Evolutionary conservation across 2,888 invertebrate species (phyloP).

Genomic region (Alloscopus bannaensis): DNA sequence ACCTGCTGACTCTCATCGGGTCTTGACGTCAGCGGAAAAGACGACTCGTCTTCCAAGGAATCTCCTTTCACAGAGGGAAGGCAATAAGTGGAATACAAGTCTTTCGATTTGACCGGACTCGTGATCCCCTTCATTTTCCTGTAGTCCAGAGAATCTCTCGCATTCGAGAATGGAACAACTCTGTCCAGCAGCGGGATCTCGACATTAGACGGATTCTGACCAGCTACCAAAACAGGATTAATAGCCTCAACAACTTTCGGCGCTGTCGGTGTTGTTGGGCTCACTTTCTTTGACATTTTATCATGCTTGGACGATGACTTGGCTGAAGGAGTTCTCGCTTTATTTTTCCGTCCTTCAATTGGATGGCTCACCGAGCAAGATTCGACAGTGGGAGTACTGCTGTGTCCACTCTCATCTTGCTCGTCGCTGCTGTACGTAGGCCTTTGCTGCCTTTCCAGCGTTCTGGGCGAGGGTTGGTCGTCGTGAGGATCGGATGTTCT

Average conservation of each 20-base stretch:
- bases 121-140: conserved; percentile 67
- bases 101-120: conserved; percentile 67
- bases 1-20: background rate
- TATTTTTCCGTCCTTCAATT: background rate
- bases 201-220: background rate
- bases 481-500: conserved; percentile 20
- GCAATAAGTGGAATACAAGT: conserved; percentile 67
- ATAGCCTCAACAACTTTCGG: conserved; percentile 37
- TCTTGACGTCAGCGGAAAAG: background rate
- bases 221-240: conserved; percentile 41
- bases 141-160: conserved; percentile 81
- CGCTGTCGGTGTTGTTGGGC: background rate
- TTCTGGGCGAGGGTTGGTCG: conserved; percentile 30
- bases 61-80: conserved; percentile 27
- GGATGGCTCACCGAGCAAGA: conserved; percentile 29
- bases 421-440: conserved; percentile 45
- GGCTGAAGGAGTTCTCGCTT: background rate
- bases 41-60: background rate
- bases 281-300: background rate
- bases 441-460: conserved; percentile 41
- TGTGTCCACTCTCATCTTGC: conserved; percentile 53
- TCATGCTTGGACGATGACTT: background rate
- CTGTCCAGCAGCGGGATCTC: conserved; percentile 76
- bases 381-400: conserved; percentile 66
- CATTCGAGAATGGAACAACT: conserved; percentile 83